Evolutionary conservation across 1,140 invertebrate genomes (phyloP).

Genomic region (Drosophila lacteicornis): DNA sequence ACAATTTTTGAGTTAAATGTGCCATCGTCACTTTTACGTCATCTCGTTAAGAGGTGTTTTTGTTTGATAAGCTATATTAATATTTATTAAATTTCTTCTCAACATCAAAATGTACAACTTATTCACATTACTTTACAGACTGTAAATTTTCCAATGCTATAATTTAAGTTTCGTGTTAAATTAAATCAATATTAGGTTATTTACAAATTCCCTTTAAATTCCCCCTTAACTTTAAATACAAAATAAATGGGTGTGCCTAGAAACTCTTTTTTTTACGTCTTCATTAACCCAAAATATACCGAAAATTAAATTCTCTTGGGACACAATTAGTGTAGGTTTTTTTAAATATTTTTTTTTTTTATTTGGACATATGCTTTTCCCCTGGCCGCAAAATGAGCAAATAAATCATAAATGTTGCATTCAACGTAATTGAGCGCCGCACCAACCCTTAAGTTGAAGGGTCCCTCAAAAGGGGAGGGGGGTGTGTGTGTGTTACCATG

Average conservation of each 20-base stretch:
- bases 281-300: slow-evolving; percentile 37
- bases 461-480: slow-evolving; percentile 27
- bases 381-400: slow-evolving; percentile 75
- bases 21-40: too few relatives aligned
- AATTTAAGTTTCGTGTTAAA: not conserved
- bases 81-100: not conserved
- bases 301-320: slow-evolving; percentile 52
- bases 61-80: not conserved
- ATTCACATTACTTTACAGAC: not conserved
- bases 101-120: not conserved
- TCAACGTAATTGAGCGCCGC: slow-evolving; percentile 68
- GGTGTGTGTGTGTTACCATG: slow-evolving; percentile 29
- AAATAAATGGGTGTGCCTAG: not conserved
- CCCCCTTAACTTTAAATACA: not conserved
- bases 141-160: not conserved
- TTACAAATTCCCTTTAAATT: not conserved
- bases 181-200: not conserved
- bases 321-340: slow-evolving; percentile 68
- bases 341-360: slow-evolving; percentile 42
- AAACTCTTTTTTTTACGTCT: slow-evolving; percentile 24
- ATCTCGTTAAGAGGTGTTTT: too few relatives aligned
- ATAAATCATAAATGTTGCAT: slow-evolving; percentile 82
- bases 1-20: too few relatives aligned
- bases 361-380: slow-evolving; percentile 65
- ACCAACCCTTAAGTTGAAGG: slow-evolving; percentile 53